These are phyloP conservation scores for Tetragonisca angustula DNA, from an alignment of 2,888 invertebrate genomes.

Conservation along the genomic window DNA sequence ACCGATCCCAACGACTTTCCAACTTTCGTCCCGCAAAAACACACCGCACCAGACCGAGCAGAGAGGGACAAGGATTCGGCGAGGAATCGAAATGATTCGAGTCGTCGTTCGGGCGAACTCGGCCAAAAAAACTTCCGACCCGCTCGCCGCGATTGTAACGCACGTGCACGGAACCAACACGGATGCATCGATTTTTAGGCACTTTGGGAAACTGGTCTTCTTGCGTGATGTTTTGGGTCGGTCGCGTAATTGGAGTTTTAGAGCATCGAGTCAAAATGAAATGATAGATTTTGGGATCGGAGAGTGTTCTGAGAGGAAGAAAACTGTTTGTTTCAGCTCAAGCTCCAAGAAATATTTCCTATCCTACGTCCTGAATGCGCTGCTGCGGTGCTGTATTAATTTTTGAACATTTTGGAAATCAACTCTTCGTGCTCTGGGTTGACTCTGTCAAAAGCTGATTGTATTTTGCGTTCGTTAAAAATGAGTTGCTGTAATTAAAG, in stretches of 20 bases:
- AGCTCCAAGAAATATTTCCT: no score
- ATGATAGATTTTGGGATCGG: not conserved
- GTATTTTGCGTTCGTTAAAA: no score
- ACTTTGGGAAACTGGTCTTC: not conserved
- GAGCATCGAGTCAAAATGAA: accelerated
- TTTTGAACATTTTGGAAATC: no score
- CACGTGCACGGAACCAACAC: conserved; percentile 36
- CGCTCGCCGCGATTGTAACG: conserved; percentile 57
- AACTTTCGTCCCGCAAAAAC: conserved; percentile 52
- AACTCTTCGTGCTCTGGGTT: no score
- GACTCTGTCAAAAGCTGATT: no score
- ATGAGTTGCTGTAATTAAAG: no score
- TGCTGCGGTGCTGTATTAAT: no score
- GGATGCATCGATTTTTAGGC: conserved; percentile 46
- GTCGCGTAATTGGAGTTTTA: not conserved
- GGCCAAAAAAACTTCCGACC: conserved; percentile 44
- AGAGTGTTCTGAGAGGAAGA: not conserved
- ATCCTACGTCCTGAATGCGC: no score
- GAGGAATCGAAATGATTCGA: conserved; percentile 49
- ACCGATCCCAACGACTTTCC: conserved; percentile 55
- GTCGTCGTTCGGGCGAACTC: conserved; percentile 9
- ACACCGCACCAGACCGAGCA: not conserved
- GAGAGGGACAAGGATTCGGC: conserved; percentile 33
- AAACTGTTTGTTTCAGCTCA: not conserved
- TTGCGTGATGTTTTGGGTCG: not conserved